Base-by-base conservation (phyloP, 2,113 vertebrate genomes). In the Kryptolebias marmoratus region DNA sequence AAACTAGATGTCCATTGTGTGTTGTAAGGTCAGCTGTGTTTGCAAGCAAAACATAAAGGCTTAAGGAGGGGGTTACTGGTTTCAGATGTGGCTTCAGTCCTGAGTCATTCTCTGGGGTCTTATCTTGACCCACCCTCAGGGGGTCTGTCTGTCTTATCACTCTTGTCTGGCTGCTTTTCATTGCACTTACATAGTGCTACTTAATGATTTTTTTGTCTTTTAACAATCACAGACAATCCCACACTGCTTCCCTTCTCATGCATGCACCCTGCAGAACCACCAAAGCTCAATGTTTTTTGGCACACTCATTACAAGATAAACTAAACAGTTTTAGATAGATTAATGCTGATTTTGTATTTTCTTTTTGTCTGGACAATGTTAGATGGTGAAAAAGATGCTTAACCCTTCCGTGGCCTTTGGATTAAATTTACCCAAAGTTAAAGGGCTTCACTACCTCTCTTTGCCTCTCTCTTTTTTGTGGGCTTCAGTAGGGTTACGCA, bases 1-100 rank as follows among this genome's bases (percentile, higher is more conserved):
- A 42, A 73, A 74, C 62, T 64, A 56, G 73, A 69, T 39, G 68
- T 71, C 82, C 81, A 56, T 70, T 77, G 85, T 76, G 84, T 87
- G 87, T 85, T 88, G 88, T 87, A 84, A 87, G 82, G 85, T 88
- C 82, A 79, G 77, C 70, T n/a, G 57, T 87, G 80, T 89, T 89
- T 87, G 80, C 78, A 80, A 84, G 79, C 57, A 74, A 75, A 87
- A 85, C 77, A 91, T 79, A 79, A 87, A 84, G 13, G 55, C 63
- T 62, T 64, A 55, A 64, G 71, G 27, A 59, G 73, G 55, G 65
- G 71, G 64, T 65, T 39, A 15, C 73, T 11, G 67, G 71, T 42
- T 75, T 82, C 53, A 71, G 71, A 45, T 0, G 1, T n/a, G 59
- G 50, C 71, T 63, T 68, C 44, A 45, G 49, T 55, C 30, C 64